These are phyloP conservation scores for Okapia johnstoni DNA, from an alignment of 2,113 vertebrate species.

Conservation along the genomic window DNA sequence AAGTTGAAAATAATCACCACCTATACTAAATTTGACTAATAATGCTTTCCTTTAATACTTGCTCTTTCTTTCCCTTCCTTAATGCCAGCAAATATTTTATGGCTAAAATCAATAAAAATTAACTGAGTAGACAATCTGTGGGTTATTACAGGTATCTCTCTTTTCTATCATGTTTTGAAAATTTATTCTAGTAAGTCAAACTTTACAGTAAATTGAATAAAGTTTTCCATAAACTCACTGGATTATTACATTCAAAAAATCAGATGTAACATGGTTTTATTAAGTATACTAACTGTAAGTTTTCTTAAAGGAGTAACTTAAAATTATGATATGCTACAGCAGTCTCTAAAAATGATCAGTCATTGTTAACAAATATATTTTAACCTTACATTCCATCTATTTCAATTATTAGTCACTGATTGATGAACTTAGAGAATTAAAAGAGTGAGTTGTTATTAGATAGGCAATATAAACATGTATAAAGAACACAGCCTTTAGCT, in stretches of 20 bases:
- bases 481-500: background rate
- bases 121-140: background rate
- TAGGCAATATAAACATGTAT: background rate
- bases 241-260: background rate
- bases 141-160: background rate
- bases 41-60: background rate
- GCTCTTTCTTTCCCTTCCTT: background rate
- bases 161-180: background rate
- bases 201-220: background rate
- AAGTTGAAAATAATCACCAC: background rate
- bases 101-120: background rate
- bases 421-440: background rate
- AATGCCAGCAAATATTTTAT: background rate
- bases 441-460: background rate
- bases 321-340: background rate
- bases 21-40: background rate
- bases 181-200: background rate
- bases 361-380: background rate
- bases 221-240: background rate
- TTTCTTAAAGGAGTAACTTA: background rate
- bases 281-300: background rate
- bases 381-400: background rate
- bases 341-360: background rate
- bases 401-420: background rate
- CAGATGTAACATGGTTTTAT: background rate